Evolutionary conservation across 2,797 vertebrate species (phyloP).

Genomic region (Oreochromis mossambicus): DNA sequence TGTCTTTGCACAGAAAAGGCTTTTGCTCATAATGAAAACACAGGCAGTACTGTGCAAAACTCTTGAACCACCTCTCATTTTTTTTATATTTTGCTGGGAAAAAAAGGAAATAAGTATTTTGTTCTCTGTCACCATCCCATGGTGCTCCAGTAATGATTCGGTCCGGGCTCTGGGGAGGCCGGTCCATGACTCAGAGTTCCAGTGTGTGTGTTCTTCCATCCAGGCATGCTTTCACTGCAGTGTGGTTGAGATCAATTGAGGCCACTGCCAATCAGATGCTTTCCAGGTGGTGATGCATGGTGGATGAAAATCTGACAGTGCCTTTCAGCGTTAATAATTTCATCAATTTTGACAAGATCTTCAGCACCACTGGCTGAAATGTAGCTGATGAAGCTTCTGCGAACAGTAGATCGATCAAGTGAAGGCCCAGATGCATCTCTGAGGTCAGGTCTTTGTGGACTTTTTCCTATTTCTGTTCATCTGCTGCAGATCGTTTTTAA

Average conservation of each 20-base stretch:
- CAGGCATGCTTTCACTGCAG: not conserved
- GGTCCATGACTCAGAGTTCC: not conserved
- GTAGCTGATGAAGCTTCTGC: not conserved
- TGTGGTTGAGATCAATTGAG: not conserved
- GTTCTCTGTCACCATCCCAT: not conserved
- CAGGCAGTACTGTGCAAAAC: not conserved
- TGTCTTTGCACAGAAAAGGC: not conserved
- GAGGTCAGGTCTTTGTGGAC: not conserved
- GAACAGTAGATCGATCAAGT: too few relatives aligned
- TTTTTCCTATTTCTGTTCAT: not conserved
- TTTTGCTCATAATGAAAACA: not conserved
- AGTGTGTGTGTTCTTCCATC: not conserved
- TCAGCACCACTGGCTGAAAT: not conserved
- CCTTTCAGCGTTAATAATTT: not conserved
- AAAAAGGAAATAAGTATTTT: not conserved
- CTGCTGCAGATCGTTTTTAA: not conserved
- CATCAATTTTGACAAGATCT: not conserved
- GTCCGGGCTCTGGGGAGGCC: not conserved
- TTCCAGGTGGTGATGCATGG: not conserved
- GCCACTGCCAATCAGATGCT: not conserved
- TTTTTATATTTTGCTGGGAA: not conserved
- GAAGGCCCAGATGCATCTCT: too few relatives aligned
- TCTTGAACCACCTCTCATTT: not conserved
- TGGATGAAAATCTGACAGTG: not conserved
- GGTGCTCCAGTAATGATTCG: not conserved